Evolutionary conservation across 1,140 invertebrate genomes (phyloP).

Genomic region (Akabosia matsudoensis): DNA sequence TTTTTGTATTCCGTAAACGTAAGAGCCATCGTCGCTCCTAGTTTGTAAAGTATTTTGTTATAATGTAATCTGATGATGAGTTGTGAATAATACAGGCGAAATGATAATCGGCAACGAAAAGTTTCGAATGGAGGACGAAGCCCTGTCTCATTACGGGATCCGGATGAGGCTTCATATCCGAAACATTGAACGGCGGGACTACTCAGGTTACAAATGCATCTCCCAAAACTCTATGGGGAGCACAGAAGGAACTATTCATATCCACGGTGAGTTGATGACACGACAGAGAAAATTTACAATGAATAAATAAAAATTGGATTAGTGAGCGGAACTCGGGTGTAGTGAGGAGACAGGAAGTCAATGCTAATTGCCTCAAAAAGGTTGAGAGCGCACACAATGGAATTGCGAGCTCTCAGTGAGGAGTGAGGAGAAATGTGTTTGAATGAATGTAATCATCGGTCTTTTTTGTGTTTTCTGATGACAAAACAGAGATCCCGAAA

Average conservation of each 20-base stretch:
- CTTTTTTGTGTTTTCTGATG: background rate
- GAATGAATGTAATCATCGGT: background rate
- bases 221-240: slow-evolving; percentile 87
- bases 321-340: background rate
- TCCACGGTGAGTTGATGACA: slow-evolving; percentile 68
- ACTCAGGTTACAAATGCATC: slow-evolving; percentile 86
- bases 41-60: slow-evolving; percentile 48
- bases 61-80: background rate
- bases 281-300: background rate
- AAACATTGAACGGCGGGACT: slow-evolving; percentile 70
- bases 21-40: background rate
- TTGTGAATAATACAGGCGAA: slow-evolving; percentile 60
- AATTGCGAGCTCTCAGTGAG: too few relatives aligned
- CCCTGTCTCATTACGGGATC: slow-evolving; percentile 69
- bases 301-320: slow-evolving; percentile 14
- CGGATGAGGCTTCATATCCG: slow-evolving; percentile 73
- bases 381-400: background rate
- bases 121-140: slow-evolving; percentile 70
- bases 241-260: slow-evolving; percentile 77
- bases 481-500: slow-evolving; percentile 12
- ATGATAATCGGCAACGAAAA: slow-evolving; percentile 82
- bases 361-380: background rate
- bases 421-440: too few relatives aligned
- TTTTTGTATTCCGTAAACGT: background rate
- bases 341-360: background rate